These are phyloP conservation scores for Diarsia dahlii DNA, from an alignment of 2,888 invertebrate species.

Conservation along the genomic window DNA sequence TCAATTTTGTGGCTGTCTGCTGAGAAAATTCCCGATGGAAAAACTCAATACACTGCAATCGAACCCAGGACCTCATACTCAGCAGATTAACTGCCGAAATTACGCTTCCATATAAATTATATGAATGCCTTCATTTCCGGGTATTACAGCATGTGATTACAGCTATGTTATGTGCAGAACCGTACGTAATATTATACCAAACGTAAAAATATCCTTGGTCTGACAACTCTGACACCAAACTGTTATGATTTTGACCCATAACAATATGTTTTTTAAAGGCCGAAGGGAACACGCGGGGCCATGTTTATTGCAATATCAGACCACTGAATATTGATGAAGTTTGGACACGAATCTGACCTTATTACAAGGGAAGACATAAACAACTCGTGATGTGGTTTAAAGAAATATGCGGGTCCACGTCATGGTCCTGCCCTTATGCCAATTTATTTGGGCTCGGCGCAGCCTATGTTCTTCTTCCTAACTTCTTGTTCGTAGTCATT, in stretches of 20 bases:
- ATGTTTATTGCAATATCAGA: constrained; percentile 2
- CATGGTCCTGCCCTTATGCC: background rate
- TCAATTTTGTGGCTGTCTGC: too few relatives aligned
- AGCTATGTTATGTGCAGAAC: background rate
- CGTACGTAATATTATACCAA: background rate
- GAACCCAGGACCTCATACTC: too few relatives aligned
- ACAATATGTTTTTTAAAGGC: background rate
- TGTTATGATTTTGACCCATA: background rate
- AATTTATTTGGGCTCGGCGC: background rate
- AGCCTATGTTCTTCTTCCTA: background rate
- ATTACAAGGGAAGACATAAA: background rate
- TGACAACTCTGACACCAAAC: background rate
- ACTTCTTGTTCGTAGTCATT: background rate
- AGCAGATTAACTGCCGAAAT: too few relatives aligned
- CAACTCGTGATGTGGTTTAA: background rate
- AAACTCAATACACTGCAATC: too few relatives aligned
- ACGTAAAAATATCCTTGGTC: background rate
- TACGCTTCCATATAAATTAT: too few relatives aligned
- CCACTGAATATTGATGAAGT: background rate
- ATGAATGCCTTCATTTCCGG: too few relatives aligned
- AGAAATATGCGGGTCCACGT: too few relatives aligned
- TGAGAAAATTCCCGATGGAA: too few relatives aligned
- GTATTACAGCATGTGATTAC: background rate
- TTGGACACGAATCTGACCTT: background rate
- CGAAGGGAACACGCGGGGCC: background rate